Evolutionary conservation across 2,888 invertebrate genomes (phyloP).

Genomic region (Xestia xanthographa): DNA sequence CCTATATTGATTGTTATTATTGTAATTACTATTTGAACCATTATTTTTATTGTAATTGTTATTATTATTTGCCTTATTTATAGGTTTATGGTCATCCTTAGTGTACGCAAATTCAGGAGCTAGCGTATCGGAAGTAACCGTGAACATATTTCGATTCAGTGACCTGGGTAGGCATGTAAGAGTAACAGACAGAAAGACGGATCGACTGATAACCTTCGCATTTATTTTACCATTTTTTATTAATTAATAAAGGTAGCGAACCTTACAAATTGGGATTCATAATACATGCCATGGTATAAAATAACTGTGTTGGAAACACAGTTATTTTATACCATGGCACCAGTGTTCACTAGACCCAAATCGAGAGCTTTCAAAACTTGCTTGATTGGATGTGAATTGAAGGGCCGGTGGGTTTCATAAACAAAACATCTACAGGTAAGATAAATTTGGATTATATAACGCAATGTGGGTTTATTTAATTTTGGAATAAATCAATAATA

Average conservation of each 20-base stretch:
- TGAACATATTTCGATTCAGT: too few species aligned
- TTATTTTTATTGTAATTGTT: too few species aligned
- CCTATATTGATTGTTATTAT: too few species aligned
- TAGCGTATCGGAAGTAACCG: too few species aligned
- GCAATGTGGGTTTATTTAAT: conserved; percentile 28
- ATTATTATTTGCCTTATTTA: too few species aligned
- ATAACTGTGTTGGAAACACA: too few species aligned
- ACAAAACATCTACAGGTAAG: conserved; percentile 15
- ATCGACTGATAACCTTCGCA: background rate
- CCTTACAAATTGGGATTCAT: background rate
- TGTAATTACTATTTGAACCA: too few species aligned
- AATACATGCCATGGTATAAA: conserved; percentile 23
- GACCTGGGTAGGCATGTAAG: too few species aligned
- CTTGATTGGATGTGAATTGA: conserved; percentile 39
- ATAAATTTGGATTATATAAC: background rate
- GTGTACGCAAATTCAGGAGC: too few species aligned
- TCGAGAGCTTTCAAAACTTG: conserved; percentile 39
- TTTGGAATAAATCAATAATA: conserved; percentile 10
- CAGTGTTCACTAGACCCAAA: conserved; percentile 14
- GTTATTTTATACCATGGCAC: too few species aligned
- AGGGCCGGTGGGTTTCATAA: conserved; percentile 14
- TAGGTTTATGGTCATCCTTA: too few species aligned
- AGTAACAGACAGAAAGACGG: background rate
- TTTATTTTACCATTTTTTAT: background rate
- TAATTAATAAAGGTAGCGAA: background rate